A percentile compares a stretch with the other conserved stretches of the same genome.
Evolutionary conservation across 2,797 vertebrate species (phyloP).

Genomic region (Cygnus olor): DNA sequence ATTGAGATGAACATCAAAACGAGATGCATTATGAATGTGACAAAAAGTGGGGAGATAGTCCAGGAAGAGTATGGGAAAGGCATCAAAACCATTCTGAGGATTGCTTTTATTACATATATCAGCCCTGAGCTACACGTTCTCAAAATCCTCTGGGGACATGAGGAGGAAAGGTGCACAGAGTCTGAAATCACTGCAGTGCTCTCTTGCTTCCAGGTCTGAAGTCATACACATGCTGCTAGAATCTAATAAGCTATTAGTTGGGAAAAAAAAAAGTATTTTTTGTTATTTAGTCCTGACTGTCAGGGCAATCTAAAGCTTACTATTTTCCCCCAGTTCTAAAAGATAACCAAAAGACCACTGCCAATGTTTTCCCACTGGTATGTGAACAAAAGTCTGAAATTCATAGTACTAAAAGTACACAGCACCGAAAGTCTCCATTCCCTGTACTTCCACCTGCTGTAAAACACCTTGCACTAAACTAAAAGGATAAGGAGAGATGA

Average conservation of each 20-base stretch:
- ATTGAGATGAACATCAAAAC: not conserved
- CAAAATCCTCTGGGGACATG: not conserved
- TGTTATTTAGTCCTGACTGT: not conserved
- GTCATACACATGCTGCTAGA: not conserved
- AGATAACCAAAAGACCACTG: not conserved
- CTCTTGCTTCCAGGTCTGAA: not conserved
- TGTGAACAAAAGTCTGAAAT: not conserved
- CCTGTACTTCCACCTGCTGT: not conserved
- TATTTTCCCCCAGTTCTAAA: not conserved
- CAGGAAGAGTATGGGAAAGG: rapidly evolving
- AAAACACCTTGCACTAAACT: not conserved
- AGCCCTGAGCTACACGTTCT: rapidly evolving
- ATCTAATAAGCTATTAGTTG: not conserved
- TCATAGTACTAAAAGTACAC: not conserved
- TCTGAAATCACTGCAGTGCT: not conserved
- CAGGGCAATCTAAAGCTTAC: not conserved
- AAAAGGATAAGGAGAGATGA: not conserved
- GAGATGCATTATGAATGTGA: not conserved
- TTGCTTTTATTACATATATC: rapidly evolving
- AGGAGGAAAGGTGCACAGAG: not conserved
- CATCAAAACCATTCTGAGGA: not conserved
- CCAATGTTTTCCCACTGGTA: not conserved
- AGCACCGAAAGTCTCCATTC: not conserved
- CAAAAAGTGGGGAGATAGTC: not conserved
- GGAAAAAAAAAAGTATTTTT: too few relatives aligned